phyloP scores from a whole-genome alignment of 1,140 invertebrate genomes.

The Batillaria attramentaria region DNA sequence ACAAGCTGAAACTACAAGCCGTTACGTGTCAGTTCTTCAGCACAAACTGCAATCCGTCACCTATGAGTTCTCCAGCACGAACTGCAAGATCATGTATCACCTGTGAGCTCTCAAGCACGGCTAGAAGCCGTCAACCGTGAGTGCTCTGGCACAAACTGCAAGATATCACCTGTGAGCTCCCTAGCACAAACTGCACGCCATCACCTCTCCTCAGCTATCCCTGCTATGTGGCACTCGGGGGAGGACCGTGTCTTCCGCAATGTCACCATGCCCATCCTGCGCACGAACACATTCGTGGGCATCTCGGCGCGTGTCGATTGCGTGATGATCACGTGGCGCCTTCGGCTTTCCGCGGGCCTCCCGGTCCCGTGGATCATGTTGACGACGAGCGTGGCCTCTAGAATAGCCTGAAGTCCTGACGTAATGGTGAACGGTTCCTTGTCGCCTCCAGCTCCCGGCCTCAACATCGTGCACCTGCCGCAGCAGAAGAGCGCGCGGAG shows the following conservation, averaged over 20 bases:
- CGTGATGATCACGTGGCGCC: constrained; percentile 9
- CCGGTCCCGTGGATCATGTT: constrained; percentile 32
- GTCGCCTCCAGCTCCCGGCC: background rate
- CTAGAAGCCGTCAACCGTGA: too few species aligned
- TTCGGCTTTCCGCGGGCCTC: background rate
- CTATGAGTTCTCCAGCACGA: too few species aligned
- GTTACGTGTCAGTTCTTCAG: too few species aligned
- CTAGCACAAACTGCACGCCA: too few species aligned
- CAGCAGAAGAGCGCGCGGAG: constrained; percentile 5
- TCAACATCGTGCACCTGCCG: background rate
- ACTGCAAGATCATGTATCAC: too few species aligned
- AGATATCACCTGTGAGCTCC: too few species aligned
- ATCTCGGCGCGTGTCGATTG: background rate
- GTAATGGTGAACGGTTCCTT: constrained; percentile 39
- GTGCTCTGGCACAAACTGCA: too few species aligned
- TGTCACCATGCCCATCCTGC: constrained; percentile 5
- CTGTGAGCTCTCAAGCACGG: too few species aligned
- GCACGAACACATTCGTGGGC: background rate
- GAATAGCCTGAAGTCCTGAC: constrained; percentile 35
- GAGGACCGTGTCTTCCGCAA: constrained; percentile 23
- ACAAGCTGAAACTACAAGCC: too few species aligned
- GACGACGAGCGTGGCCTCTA: constrained; percentile 41
- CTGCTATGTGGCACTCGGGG: constrained; percentile 19
- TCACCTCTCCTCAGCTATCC: too few species aligned
- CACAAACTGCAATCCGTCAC: too few species aligned